Percentiles rank a stretch among this genome's conserved stretches.
phyloP scores from a whole-genome alignment of 64 coral and sea anemone genomes.

The Pocillopora verrucosa region DNA sequence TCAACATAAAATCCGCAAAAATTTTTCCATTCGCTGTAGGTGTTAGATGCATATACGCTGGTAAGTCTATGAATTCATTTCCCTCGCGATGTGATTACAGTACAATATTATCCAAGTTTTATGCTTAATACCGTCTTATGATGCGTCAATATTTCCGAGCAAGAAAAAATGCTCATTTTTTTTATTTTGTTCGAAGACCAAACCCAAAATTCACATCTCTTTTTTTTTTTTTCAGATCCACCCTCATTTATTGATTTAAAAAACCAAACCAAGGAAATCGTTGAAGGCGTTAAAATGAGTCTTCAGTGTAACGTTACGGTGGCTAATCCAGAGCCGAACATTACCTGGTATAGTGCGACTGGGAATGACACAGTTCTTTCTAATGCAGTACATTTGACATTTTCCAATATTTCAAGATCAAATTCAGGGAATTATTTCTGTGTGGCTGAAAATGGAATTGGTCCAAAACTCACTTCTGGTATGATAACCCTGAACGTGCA shows the following conservation, averaged over 20 bases:
- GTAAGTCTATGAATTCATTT: no score
- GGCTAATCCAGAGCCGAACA: not conserved
- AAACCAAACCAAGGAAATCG: not conserved
- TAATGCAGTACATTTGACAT: not conserved
- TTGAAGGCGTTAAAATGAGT: not conserved
- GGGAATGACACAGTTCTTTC: not conserved
- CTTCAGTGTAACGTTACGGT: not conserved
- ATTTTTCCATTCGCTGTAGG: no score
- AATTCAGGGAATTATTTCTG: not conserved
- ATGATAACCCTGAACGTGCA: not conserved
- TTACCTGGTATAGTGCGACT: not conserved
- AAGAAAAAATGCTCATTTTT: no score
- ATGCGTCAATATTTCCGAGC: no score
- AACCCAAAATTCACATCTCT: no score
- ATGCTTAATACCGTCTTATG: no score
- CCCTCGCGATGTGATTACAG: no score
- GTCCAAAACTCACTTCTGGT: not conserved
- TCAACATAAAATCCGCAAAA: no score
- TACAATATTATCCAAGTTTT: no score
- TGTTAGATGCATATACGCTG: no score
- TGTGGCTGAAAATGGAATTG: not conserved
- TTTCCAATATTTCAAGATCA: not conserved
- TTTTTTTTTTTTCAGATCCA: not conserved
- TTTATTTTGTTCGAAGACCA: no score
- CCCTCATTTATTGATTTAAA: not conserved